These are phyloP conservation scores for Temnothorax ravouxi DNA, from an alignment of 2,888 invertebrate species.

Conservation along the genomic window DNA sequence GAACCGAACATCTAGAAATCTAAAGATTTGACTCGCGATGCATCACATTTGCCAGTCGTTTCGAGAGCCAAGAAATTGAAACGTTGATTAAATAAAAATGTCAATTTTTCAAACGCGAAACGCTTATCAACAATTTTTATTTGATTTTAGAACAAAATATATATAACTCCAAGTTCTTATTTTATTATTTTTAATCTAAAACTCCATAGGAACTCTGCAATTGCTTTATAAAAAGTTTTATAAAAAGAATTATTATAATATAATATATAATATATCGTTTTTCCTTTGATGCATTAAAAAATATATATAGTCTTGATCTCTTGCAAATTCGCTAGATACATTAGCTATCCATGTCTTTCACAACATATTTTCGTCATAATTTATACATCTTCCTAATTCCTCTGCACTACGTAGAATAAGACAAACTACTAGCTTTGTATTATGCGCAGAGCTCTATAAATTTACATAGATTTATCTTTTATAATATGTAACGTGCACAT, in stretches of 20 bases:
- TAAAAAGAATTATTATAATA: not conserved
- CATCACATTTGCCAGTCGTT: not conserved
- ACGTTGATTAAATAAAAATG: not conserved
- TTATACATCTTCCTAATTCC: constrained; percentile 23
- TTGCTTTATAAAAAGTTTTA: not conserved
- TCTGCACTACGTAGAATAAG: constrained; percentile 5
- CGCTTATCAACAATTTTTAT: not conserved
- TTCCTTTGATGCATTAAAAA: not conserved
- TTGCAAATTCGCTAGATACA: not conserved
- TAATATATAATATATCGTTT: too few relatives aligned
- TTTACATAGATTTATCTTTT: not conserved
- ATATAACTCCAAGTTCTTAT: not conserved
- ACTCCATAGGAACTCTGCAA: not conserved
- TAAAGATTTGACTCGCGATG: not conserved
- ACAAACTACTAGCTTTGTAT: constrained; percentile 6
- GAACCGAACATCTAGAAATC: constrained; percentile 8
- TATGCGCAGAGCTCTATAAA: not conserved
- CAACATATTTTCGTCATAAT: not conserved
- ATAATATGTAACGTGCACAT: not conserved
- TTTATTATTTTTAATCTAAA: not conserved
- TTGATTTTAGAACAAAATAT: not conserved
- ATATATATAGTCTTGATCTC: not conserved
- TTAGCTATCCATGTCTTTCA: not conserved
- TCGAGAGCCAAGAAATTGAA: not conserved
- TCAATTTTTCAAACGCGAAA: not conserved